Base-by-base conservation (phyloP, 92 coral and sea anemone genomes). In the Paragorgia papillata region DNA sequence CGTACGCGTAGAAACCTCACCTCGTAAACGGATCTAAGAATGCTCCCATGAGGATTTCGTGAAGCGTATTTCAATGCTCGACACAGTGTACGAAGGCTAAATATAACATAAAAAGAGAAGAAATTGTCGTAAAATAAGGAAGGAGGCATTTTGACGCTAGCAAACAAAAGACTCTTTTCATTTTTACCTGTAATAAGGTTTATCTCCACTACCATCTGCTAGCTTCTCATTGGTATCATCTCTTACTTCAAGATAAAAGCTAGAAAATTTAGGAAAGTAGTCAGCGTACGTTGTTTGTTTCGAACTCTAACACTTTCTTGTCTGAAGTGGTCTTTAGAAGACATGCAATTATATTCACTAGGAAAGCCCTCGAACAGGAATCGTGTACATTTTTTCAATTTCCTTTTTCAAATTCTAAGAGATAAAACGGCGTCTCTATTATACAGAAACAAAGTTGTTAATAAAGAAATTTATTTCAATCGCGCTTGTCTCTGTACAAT, bases 161-260 rank as follows among this genome's bases (percentile, higher is more conserved):
- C n/a, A n/a, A n/a, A n/a, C n/a, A n/a, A n/a, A n/a, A n/a, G n/a
- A n/a, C n/a, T n/a, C n/a, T n/a, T n/a, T 53, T 48, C 34, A 7
- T 29, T 24, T 54, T 25, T n/a, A 94, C 98, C 98, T 94, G 90
- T 94, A 94, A 74, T 94, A 97, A 20, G 98, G 98, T 50, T 88
- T 89, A 77, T 94, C 89, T 39, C 98, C 98, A 49, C 95, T 89
- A 1, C 97, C 98, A 83, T 94, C 98, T 0, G 96, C 91, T 59
- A 94, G 79, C 77, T 87, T 94, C 20, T 94, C 89, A 55, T 73
- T 73, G 30, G 97, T 89, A 75, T 91, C 96, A 37, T 83, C 86
- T 73, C 92, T 83, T 37, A 84, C 89, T 10, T 80, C 86, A 44
- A 87, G 73, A 57, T 94, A 94, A 71, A 94, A 94, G 66, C 98